Conservation (phyloP, 2,113 vertebrate species). For the Microtus richardsoni region DNA sequence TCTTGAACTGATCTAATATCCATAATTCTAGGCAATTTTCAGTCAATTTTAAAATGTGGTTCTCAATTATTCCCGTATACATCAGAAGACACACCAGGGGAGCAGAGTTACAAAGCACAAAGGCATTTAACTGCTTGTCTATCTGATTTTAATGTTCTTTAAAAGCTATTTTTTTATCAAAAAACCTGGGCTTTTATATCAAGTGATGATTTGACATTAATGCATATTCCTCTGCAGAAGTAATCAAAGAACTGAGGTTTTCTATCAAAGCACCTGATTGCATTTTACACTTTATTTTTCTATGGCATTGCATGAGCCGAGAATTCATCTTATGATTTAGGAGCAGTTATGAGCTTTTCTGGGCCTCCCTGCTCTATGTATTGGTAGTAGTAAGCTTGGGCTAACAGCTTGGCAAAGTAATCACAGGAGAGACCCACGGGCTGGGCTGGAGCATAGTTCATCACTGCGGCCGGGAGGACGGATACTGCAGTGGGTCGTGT, state of each 20-base stretch:
- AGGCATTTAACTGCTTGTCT: conserved; percentile 70
- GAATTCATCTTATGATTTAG: conserved; percentile 59
- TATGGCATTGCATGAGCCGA: conserved; percentile 48
- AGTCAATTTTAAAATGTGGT: conserved; percentile 59
- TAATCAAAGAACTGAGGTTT: conserved; percentile 78
- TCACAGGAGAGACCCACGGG: not conserved
- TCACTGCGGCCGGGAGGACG: conserved; percentile 3
- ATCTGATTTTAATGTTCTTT: conserved; percentile 70
- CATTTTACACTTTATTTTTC: conserved; percentile 73
- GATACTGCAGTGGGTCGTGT: not conserved
- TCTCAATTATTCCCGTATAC: conserved; percentile 63
- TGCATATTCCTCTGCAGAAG: conserved; percentile 72
- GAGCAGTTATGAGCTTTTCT: conserved; percentile 28
- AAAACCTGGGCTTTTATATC: conserved; percentile 69
- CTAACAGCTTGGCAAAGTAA: conserved; percentile 42
- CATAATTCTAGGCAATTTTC: conserved; percentile 66
- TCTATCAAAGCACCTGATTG: conserved; percentile 77
- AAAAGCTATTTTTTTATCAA: conserved; percentile 70
- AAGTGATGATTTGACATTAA: conserved; percentile 79
- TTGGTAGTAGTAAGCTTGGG: conserved; percentile 25
- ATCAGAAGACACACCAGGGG: conserved; percentile 56
- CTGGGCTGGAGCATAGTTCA: conserved; percentile 21
- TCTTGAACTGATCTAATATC: conserved; percentile 51
- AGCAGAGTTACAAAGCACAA: conserved; percentile 60
- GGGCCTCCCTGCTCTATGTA: conserved; percentile 44